These are phyloP conservation scores for Galaxias olidus DNA, from an alignment of 2,797 vertebrate genomes.

Conservation along the genomic window DNA sequence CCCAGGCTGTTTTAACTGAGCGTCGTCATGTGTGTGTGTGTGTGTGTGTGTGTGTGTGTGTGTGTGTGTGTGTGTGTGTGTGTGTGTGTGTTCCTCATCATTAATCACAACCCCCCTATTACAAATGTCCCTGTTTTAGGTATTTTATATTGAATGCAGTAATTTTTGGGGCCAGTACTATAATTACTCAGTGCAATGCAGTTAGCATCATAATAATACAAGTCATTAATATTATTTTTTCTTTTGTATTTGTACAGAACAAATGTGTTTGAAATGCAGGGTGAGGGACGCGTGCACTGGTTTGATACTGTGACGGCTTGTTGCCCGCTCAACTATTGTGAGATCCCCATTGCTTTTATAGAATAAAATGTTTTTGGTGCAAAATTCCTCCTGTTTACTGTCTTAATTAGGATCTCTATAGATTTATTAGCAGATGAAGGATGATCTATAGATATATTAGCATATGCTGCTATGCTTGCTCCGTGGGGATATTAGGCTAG, in stretches of 20 bases:
- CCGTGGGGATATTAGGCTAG: too few relatives aligned
- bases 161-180: constrained; percentile 83
- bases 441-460: too few relatives aligned
- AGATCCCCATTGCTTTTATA: constrained; percentile 79
- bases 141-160: constrained; percentile 84
- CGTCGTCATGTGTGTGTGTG: constrained; percentile 7
- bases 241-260: constrained; percentile 84
- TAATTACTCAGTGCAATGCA: constrained; percentile 85
- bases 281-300: constrained; percentile 76
- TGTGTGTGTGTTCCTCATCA: constrained; percentile 43
- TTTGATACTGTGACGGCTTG: constrained; percentile 83
- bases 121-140: constrained; percentile 59
- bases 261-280: constrained; percentile 77
- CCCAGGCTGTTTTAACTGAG: constrained; percentile 13
- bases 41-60: constrained; percentile 35
- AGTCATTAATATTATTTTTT: constrained; percentile 74
- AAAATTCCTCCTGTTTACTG: constrained; percentile 35
- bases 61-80: constrained; percentile 44
- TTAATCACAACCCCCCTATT: constrained; percentile 53
- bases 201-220: constrained; percentile 79
- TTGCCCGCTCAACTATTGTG: constrained; percentile 82
- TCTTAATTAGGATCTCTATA: too few relatives aligned
- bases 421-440: too few relatives aligned
- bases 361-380: constrained; percentile 85
- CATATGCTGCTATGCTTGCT: too few relatives aligned